Percentiles rank a stretch among this genome's conserved stretches.
Conservation (phyloP, 2,113 vertebrate species). For the Sylvietta virens region DNA sequence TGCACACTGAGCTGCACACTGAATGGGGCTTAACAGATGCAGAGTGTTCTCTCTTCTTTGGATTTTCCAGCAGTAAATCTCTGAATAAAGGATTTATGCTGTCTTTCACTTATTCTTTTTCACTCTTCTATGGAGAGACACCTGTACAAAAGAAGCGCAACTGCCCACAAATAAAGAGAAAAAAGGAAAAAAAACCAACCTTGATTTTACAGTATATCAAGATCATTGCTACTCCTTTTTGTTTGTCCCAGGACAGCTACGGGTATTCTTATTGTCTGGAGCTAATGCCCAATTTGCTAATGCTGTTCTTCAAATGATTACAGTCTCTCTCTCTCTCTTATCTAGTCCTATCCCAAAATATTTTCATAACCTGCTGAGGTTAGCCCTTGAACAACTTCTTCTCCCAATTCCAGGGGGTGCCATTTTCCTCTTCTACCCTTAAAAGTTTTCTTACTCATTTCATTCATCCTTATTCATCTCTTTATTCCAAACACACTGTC, state of each 20-base stretch:
- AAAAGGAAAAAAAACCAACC: neutral
- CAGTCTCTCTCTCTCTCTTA: neutral
- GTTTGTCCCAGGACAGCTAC: neutral
- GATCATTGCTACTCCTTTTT: neutral
- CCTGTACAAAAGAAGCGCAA: neutral
- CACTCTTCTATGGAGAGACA: neutral
- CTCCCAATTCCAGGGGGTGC: neutral
- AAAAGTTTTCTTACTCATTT: neutral
- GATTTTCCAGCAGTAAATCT: neutral
- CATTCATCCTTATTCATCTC: neutral
- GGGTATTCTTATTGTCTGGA: neutral
- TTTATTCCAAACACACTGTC: neutral
- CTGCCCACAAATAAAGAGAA: neutral
- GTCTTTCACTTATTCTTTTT: neutral
- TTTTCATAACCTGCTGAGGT: neutral
- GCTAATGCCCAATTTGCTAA: neutral
- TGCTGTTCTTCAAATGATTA: neutral
- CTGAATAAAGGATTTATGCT: neutral
- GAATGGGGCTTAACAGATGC: neutral
- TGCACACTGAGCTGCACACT: neutral
- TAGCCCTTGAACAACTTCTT: neutral
- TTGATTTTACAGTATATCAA: neutral
- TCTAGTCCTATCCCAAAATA: neutral
- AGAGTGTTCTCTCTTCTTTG: neutral
- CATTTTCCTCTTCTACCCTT: neutral